Evolutionary conservation across 2,888 invertebrate species (phyloP), one percentile per base, ranked within the genome.

Genomic region (Piscicola geometra): DNA sequence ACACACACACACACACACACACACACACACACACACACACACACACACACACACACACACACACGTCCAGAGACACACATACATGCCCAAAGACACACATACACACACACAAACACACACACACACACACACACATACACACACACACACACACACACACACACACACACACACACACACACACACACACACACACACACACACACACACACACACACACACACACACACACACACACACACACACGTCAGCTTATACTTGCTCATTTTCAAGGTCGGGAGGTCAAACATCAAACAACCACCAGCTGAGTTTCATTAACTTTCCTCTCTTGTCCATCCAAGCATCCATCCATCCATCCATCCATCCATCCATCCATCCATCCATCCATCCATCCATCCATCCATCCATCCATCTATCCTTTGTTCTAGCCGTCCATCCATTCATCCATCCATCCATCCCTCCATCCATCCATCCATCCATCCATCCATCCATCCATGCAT

Each of bases 11-110:
- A n/a, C n/a, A 64, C 5, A 64, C 21, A 9, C 25, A 64, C 25
- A 64, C 64, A 21, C 64, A 64, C 30, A 64, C 66, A 15, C 21
- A 81, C 82, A 21, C 25, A 64, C 25, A 64, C 30, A 64, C 21
- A 30, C 25, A 64, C 64, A 64, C 30, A 64, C 12, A 3, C 25
- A 64, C 25, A 28, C 64, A 64, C 21, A 64, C 30, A 64, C 21
- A 64, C 64, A 64, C 64, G 21, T 9, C 5, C 30, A 28, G 5
- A 64, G 9, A 28, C 30, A 64, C 25, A 28, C 30, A 68, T 30
- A 68, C 68, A 68, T 30, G 30, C 68, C 9, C 32, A 33, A 12
- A 68, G 5, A 68, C 68, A 68, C 32, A 68, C 68, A 68, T 30
- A 68, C 68, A 68, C 32, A 68, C 68, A 68, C 32, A 68, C 68